Conservation (phyloP, 2,113 vertebrate species). For the Sisor rabdophorus region DNA sequence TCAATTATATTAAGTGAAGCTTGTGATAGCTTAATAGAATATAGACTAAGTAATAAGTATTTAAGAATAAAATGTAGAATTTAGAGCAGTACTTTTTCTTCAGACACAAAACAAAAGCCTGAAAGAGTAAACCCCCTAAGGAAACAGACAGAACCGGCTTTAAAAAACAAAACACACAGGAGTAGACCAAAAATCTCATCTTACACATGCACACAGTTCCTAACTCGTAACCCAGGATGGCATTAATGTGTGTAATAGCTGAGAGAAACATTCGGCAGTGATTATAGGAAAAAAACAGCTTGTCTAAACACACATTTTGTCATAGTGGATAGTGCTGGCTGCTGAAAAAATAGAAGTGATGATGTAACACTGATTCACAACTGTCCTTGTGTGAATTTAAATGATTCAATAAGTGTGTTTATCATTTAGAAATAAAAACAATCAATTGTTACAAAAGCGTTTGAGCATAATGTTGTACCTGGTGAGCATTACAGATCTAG, state of each 20-base stretch:
- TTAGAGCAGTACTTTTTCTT: slow-evolving; percentile 28
- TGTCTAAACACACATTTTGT: background rate
- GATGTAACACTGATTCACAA: background rate
- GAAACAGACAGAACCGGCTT: slow-evolving; percentile 20
- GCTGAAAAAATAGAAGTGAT: background rate
- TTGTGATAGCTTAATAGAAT: background rate
- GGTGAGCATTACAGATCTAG: background rate
- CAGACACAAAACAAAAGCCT: background rate
- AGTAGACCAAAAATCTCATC: slow-evolving; percentile 12
- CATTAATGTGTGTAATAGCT: background rate
- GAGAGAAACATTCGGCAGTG: too few relatives aligned
- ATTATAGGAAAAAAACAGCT: too few relatives aligned
- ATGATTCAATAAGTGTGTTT: background rate
- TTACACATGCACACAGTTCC: slow-evolving; percentile 22
- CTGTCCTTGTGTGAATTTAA: background rate
- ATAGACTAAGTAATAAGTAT: too few relatives aligned
- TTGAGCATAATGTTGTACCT: background rate
- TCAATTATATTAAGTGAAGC: background rate
- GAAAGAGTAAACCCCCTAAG: slow-evolving; percentile 34
- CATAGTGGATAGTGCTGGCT: background rate
- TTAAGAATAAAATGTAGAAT: slow-evolving; percentile 26
- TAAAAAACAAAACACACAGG: slow-evolving; percentile 15
- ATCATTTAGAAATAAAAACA: background rate
- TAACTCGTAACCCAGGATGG: background rate
- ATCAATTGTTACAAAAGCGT: background rate